A percentile compares a stretch with the other conserved stretches of the same genome.
phyloP scores from a whole-genome alignment of 2,888 invertebrate genomes.

The Gonocerus acuteangulatus region DNA sequence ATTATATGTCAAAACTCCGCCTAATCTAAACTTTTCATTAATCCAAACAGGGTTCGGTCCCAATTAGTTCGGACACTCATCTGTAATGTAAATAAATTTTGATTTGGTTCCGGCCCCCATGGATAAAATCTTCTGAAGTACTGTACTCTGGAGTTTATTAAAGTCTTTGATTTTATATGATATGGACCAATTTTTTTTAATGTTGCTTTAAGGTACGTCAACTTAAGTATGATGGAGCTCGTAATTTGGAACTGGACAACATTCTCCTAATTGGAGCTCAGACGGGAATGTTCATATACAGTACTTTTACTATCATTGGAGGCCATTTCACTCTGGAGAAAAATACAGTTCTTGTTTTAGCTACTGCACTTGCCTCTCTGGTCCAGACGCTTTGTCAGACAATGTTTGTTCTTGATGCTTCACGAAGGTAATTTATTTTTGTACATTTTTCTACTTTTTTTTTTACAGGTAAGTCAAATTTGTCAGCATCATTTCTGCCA shows the following conservation, averaged over 20 bases:
- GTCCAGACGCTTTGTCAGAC: constrained; percentile 85
- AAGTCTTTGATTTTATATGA: too few relatives aligned
- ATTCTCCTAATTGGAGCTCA: constrained; percentile 87
- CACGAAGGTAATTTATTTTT: constrained; percentile 68
- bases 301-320: constrained; percentile 87
- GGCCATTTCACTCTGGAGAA: constrained; percentile 79
- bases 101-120: too few relatives aligned
- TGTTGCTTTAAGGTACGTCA: constrained; percentile 63
- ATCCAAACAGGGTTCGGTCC: too few relatives aligned
- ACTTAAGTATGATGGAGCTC: constrained; percentile 71
- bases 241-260: constrained; percentile 79
- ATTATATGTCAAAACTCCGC: too few relatives aligned
- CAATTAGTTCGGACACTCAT: too few relatives aligned
- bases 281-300: constrained; percentile 88
- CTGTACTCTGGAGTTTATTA: too few relatives aligned
- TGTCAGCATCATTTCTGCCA: too few relatives aligned
- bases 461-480: not conserved
- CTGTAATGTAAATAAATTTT: too few relatives aligned
- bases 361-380: constrained; percentile 76
- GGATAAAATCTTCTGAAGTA: too few relatives aligned
- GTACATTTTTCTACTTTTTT: not conserved
- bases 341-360: constrained; percentile 67
- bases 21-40: too few relatives aligned
- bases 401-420: constrained; percentile 84
- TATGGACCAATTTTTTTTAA: too few relatives aligned